Evolutionary conservation across 2,888 invertebrate genomes (phyloP).

Genomic region (Monoplex corrugatus): DNA sequence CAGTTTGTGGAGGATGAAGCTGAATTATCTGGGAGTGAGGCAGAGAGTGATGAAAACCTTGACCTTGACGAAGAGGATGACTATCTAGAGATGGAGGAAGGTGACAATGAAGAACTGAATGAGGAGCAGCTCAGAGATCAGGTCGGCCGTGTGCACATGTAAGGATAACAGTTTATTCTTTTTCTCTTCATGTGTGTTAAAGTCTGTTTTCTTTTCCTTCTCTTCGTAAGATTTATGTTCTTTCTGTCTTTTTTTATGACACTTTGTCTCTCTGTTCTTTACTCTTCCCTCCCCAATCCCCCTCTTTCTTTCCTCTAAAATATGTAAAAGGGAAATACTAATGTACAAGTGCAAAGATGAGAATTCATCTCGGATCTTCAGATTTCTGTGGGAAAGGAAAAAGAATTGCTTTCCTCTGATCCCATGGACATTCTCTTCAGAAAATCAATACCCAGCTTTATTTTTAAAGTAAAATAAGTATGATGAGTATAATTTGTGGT

Average conservation of each 20-base stretch:
- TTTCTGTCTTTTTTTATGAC: neutral
- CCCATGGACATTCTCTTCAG: too few relatives aligned
- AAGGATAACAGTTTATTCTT: constrained; percentile 61
- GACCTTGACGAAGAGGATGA: constrained; percentile 85
- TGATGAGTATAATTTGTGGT: too few relatives aligned
- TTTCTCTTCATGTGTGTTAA: neutral
- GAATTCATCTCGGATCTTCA: too few relatives aligned
- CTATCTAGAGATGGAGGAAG: constrained; percentile 90
- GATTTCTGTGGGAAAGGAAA: too few relatives aligned
- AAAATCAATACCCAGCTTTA: too few relatives aligned
- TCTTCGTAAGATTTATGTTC: neutral
- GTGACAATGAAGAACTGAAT: constrained; percentile 90
- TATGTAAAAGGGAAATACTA: too few relatives aligned
- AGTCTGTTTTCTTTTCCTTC: too few relatives aligned
- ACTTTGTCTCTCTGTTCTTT: neutral
- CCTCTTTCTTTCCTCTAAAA: too few relatives aligned
- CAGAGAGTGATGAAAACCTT: constrained; percentile 86
- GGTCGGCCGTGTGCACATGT: constrained; percentile 93
- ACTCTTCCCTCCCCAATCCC: too few relatives aligned
- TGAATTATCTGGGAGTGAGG: constrained; percentile 89
- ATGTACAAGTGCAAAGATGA: too few relatives aligned
- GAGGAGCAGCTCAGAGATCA: constrained; percentile 89
- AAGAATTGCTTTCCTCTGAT: too few relatives aligned
- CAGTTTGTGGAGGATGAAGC: constrained; percentile 95
- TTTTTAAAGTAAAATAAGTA: too few relatives aligned